Evolutionary conservation across 2,113 vertebrate genomes (phyloP).

Genomic region (Guaruba guarouba): DNA sequence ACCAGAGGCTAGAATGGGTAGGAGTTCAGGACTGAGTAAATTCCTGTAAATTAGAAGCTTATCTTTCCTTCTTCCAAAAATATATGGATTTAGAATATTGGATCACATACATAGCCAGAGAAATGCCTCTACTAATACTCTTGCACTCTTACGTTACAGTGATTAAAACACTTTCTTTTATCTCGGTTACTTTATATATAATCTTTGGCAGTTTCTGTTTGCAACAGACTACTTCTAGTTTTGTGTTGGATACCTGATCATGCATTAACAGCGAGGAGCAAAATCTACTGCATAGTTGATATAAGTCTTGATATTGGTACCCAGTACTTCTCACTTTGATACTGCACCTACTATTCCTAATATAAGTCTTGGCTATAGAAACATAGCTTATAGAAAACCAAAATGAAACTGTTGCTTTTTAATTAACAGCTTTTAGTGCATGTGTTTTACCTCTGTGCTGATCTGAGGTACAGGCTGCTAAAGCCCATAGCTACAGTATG

Average conservation of each 20-base stretch:
- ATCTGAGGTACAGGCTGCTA: not conserved
- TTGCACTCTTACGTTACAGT: not conserved
- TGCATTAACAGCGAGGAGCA: not conserved
- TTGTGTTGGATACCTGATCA: not conserved
- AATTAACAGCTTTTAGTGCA: not conserved
- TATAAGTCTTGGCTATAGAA: not conserved
- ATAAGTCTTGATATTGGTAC: not conserved
- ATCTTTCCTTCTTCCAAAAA: not conserved
- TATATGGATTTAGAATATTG: not conserved
- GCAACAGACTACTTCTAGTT: accelerated
- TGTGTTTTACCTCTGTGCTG: not conserved
- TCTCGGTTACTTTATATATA: not conserved
- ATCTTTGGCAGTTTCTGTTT: not conserved
- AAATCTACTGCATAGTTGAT: not conserved
- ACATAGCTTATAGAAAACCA: not conserved
- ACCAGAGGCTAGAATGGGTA: not conserved
- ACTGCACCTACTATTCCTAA: not conserved
- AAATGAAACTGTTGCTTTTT: not conserved
- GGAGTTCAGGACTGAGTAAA: not conserved
- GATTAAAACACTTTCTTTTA: not conserved
- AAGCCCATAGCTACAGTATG: not conserved
- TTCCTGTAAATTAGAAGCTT: not conserved
- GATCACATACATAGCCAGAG: not conserved
- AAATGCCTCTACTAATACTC: not conserved
- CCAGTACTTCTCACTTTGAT: not conserved